Evolutionary conservation across 2,797 vertebrate genomes (phyloP), one percentile per base, ranked within the genome.

Genomic region (Urosaurus nigricauda): DNA sequence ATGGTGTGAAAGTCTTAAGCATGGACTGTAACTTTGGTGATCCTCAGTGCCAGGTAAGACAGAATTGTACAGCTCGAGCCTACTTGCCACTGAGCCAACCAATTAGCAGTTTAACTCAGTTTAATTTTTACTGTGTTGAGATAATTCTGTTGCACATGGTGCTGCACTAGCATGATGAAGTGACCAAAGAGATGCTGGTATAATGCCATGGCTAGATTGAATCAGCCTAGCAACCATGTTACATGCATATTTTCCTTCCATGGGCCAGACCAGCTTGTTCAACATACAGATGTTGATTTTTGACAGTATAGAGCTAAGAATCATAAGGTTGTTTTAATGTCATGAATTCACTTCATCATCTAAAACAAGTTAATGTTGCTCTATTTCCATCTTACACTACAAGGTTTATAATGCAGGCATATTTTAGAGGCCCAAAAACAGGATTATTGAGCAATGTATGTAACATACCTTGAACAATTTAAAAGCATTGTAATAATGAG

Each of bases 1-100:
- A 96, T 68, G 98, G 98, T 16, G 96, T 96, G 1, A 98, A 98
- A 89, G 96, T 98, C 70, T 96, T 99, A 43, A 98, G 98, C 95
- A 98, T 98, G 87, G 98, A 98, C 95, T 98, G 98, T 90, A 97
- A 98, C 65, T 98, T 98, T 37, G 98, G 98, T 60, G 98, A 99
- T 90, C 98, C 97, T 0, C 98, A 98, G 93, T 98, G 98, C 92
- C 98, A 99, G 98, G 98, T 99, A 87, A 89, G 92, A 83, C 63
- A 78, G 65, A 79, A 68, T 40, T 47, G 19, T 11, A 79, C 29
- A 78, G 40, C 77, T 32, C 29, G 11, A 68, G 24, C 16, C 51
- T 73, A 17, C 43, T 11, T 53, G 68, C 58, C 43, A 37, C 19
- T 26, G 47, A 77, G n/a, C 5, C 56, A 21, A 74, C 40, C 56